Base-by-base conservation (phyloP, 2,113 vertebrate genomes). In the Amphiprion ocellaris region DNA sequence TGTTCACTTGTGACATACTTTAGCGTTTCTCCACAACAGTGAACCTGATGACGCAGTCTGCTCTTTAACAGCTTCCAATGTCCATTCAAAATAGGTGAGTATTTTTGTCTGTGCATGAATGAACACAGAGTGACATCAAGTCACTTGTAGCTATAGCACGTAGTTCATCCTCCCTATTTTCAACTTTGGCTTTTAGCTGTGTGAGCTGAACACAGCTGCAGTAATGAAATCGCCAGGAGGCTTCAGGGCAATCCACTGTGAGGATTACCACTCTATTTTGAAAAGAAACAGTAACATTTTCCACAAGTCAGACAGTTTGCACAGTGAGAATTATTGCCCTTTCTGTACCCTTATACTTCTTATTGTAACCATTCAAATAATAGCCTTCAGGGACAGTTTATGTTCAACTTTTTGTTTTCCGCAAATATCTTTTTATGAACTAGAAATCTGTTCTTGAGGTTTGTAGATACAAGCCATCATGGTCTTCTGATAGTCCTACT, bases 151-250 rank as follows among this genome's bases (percentile, higher is more conserved):
- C 15, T 58, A 11, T 24, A 33, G 19, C 61, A 68, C 24, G 47
- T 47, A 64, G 24, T 17, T 24, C 46, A 28, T 65, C n/a, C 28
- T 61, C 37, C 19, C 56, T 61, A 1, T 71, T 79, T 87, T 89
- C 44, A 89, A 75, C 83, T 87, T 78, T 82, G 70, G 55, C 64
- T 78, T 82, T 87, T 70, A 77, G 69, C 53, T 58, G 30, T 79
- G 52, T 52, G 52, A 80, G 69, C 50, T 52, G 67, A 66, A 66
- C 62, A 76, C 88, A 92, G 78, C 90, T 90, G 87, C 68, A 68
- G 71, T 39, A 12, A 60, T 80, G n/a, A 17, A 47, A 67, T 80
- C 15, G 55, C 76, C 81, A 85, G 69, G 60, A 33, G 41, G 74
- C 66, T 79, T 66, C 65, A 21, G 30, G 49, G 56, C n/a, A 55